These are phyloP conservation scores for Octopus sinensis DNA, from an alignment of 1,140 invertebrate genomes.

Conservation along the genomic window DNA sequence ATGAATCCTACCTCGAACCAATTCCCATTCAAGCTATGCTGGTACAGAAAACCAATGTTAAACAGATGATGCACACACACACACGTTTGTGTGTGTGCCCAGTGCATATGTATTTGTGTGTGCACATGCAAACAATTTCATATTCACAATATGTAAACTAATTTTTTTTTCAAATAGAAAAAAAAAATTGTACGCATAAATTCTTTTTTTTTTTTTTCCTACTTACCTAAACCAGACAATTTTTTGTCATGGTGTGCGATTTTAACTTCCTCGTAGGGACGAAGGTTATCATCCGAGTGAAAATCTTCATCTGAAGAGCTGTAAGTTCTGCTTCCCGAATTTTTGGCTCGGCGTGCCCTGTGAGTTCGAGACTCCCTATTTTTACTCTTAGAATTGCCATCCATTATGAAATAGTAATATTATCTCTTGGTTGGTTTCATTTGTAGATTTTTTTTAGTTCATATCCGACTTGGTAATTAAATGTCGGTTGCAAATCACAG, in stretches of 20 bases:
- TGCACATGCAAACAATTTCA: not conserved
- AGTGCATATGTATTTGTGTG: no score
- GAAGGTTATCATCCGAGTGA: constrained; percentile 50
- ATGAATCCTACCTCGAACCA: no score
- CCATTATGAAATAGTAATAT: constrained; percentile 20
- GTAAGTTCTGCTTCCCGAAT: constrained; percentile 41
- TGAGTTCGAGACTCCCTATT: constrained; percentile 22
- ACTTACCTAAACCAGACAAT: constrained; percentile 47
- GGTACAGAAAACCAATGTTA: no score
- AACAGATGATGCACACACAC: no score
- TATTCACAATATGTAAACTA: not conserved
- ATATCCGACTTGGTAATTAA: constrained; percentile 10
- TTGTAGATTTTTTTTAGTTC: not conserved
- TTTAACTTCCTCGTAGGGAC: constrained; percentile 53
- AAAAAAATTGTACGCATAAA: not conserved
- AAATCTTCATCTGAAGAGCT: constrained; percentile 49
- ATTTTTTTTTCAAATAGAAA: not conserved
- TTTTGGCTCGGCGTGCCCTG: constrained; percentile 30
- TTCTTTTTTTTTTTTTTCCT: not conserved
- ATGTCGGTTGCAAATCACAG: not conserved
- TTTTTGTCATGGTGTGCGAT: constrained; percentile 51
- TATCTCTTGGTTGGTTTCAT: constrained; percentile 18
- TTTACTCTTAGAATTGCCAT: constrained; percentile 20
- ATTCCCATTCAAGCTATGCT: no score
- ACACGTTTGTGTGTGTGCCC: no score